Evolutionary conservation across 2,888 invertebrate genomes (phyloP), one percentile per base, ranked within the genome.

Genomic region (Dynastes maya): DNA sequence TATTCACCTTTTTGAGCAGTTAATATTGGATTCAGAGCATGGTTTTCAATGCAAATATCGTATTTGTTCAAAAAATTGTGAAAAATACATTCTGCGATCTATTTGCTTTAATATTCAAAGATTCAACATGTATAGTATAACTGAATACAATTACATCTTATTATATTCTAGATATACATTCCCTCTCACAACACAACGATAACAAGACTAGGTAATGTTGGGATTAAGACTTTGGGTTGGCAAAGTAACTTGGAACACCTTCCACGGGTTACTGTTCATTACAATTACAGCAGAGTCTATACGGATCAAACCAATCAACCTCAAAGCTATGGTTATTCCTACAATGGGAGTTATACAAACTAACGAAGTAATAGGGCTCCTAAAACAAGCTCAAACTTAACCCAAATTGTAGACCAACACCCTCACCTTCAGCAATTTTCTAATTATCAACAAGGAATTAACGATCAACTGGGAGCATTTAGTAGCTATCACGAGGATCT

Each of bases 231-330:
- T 0, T 72, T 83, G 2, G 77, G 74, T 67, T 85, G 83, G 83
- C 84, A 81, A 81, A 82, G 82, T 22, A 78, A 78, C 4, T 37
- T 51, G 1, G 27, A 74, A 5, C 58, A 80, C 72, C 29, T 80
- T 68, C 29, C 80, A 80, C 37, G 40, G 32, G 67, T 85, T 1
- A 80, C 81, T 40, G 83, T 86, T 2, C 85, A 87, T 67, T 86
- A 87, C 49, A 87, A 87, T 76, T 88, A 88, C 78, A 88, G 88
- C 78, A 86, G 84, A 82, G 87, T 88, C 0, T 81, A 29, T 81
- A 83, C 71, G 9, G 27, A 78, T 29, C 55, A 22, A 22, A 22
- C 22, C 22, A 22, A 37, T 1, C 32, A 5, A 37, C 32, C 32
- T 37, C 32, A 37, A 37, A 37, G 32, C 32, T 37, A 37, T 37